Evolutionary conservation across 2,797 vertebrate genomes (phyloP).

Genomic region (Remorina albescens): DNA sequence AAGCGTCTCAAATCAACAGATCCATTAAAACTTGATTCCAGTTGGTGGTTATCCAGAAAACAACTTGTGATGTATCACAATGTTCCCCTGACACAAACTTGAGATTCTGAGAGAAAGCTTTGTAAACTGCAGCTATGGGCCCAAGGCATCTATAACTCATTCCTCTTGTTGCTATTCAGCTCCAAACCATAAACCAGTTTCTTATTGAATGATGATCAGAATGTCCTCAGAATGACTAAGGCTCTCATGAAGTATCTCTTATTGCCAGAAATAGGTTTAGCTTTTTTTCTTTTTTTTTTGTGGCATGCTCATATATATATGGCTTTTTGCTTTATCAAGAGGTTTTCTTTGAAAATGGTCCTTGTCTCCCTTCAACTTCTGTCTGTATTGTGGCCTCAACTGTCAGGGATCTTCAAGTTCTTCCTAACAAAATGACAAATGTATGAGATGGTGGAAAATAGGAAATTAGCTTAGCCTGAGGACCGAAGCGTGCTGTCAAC

Average conservation of each 20-base stretch:
- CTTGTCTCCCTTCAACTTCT: not conserved
- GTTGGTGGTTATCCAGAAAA: constrained; percentile 2
- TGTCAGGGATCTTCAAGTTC: constrained; percentile 24
- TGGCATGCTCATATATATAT: constrained; percentile 9
- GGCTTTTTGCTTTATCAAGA: constrained; percentile 11
- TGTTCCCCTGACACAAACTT: constrained; percentile 30
- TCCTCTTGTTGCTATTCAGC: constrained; percentile 29
- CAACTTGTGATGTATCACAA: constrained; percentile 50
- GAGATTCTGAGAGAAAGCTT: constrained; percentile 36
- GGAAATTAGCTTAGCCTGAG: constrained; percentile 13
- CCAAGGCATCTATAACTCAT: constrained; percentile 28
- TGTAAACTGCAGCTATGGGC: constrained; percentile 30
- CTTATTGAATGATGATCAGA: constrained; percentile 8
- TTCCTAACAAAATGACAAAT: constrained; percentile 43
- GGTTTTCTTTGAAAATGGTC: constrained; percentile 11
- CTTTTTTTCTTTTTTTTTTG: too few relatives aligned
- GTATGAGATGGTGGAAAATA: constrained; percentile 35
- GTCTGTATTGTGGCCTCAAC: constrained; percentile 18
- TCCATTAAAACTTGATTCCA: not conserved
- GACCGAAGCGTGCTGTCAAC: constrained; percentile 25
- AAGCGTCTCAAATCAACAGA: not conserved
- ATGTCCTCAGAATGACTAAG: not conserved
- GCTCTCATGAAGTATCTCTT: not conserved
- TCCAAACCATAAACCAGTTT: constrained; percentile 18
- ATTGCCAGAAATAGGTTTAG: not conserved